Evolutionary conservation across 2,888 invertebrate genomes (phyloP).

Genomic region (Pollenia labialis): DNA sequence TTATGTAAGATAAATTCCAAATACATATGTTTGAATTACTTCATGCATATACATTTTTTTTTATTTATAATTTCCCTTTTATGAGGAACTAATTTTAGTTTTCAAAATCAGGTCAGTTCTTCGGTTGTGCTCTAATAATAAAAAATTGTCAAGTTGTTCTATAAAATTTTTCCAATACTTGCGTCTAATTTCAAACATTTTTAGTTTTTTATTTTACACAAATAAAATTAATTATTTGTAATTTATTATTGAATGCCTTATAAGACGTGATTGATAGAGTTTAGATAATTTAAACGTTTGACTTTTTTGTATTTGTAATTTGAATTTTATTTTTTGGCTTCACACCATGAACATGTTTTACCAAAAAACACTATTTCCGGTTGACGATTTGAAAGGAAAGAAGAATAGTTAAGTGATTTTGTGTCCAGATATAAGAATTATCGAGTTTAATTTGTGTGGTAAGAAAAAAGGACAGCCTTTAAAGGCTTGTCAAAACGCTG

Average conservation of each 20-base stretch:
- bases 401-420: conserved; percentile 15
- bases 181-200: conserved; percentile 9
- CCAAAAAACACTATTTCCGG: conserved; percentile 35
- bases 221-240: conserved; percentile 57
- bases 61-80: conserved; percentile 10
- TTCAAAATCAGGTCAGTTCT: conserved; percentile 52
- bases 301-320: background rate
- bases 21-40: conserved; percentile 32
- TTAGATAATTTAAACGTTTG: background rate
- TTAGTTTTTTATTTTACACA: background rate
- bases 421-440: background rate
- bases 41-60: background rate
- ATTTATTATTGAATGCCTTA: conserved; percentile 55
- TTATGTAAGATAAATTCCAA: conserved; percentile 21
- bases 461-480: background rate
- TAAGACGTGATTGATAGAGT: conserved; percentile 33
- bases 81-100: conserved; percentile 36
- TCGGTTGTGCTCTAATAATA: conserved; percentile 17
- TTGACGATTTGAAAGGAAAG: background rate
- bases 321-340: background rate
- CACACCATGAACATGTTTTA: conserved; percentile 2
- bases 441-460: background rate
- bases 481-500: too few species aligned
- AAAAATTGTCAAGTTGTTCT: conserved; percentile 14
- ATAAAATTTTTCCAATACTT: conserved; percentile 2